Base-by-base conservation (phyloP, 30 jellyfish, hydroid and myxozoan species). In the Clytia hemisphaerica region DNA sequence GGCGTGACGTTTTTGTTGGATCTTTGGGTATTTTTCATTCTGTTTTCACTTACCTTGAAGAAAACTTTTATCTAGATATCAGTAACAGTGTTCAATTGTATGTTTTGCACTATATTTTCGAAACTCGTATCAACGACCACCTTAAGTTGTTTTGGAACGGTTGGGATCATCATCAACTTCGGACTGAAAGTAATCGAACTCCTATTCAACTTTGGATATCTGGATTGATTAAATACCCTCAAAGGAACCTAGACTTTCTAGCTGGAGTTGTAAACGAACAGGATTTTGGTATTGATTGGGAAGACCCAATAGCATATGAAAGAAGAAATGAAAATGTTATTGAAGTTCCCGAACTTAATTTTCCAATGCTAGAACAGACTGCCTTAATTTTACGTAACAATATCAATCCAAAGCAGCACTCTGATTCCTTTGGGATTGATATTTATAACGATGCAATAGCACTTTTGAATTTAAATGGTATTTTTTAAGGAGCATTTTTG, bases 1-100 rank as follows among this genome's bases (percentile, higher is more conserved):
- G 76, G 76, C 79, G 79, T 67, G 79, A 67, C 45, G 79, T 67
- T 24, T 67, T 42, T 42, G 28, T 49, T 45, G 29, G 40, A 48
- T 67, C 45, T 32, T 67, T 67, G 68, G 50, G 45, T 34, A 24
- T 38, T 42, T 67, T 36, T 46, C 45, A 67, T 58, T 67, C 15
- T 67, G 45, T 67, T 29, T 67, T 67, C 79, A 67, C 40, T 27
- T 38, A 67, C 28, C 40, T 67, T 67, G 79, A 67, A 67, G 79
- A 67, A 59, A 33, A 59, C 54, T 48, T 19, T 22, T 31, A 28
- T 19, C 72, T 59, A 10, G 72, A 59, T 59, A 48, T 22, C 1
- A 15, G 26, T n/a, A 31, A 59, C 50, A n/a, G 14, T 5, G 32
- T 59, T 26, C 28, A 59, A 29, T 33, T 59, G 16, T 59, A 15